Conservation (phyloP, 2,888 invertebrate genomes). For the Mimachlamys varia region DNA sequence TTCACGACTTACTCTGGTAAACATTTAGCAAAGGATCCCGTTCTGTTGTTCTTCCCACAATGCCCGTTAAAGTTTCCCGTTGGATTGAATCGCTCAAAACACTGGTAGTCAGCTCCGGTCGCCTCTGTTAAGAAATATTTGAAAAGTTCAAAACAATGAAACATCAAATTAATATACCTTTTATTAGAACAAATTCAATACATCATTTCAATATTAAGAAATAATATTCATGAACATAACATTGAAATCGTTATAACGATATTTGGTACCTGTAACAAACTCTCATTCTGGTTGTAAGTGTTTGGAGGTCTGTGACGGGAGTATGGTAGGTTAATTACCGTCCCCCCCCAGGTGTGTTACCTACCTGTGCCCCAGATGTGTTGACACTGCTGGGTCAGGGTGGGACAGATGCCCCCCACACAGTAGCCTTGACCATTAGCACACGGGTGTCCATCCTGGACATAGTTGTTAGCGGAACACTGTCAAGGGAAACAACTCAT, state of each 20-base stretch:
- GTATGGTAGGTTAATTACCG: too few relatives aligned
- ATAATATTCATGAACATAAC: too few relatives aligned
- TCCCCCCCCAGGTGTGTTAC: too few relatives aligned
- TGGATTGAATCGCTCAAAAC: slow-evolving; percentile 97
- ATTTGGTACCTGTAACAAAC: too few relatives aligned
- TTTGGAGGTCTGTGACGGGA: too few relatives aligned
- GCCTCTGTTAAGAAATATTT: slow-evolving; percentile 83
- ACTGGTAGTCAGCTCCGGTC: slow-evolving; percentile 91
- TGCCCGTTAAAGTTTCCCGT: slow-evolving; percentile 97
- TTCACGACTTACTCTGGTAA: slow-evolving; percentile 88
- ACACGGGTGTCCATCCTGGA: slow-evolving; percentile 96
- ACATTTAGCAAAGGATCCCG: slow-evolving; percentile 88
- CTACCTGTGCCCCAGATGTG: slow-evolving; percentile 94
- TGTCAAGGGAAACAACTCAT: slow-evolving; percentile 78
- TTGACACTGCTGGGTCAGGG: slow-evolving; percentile 93
- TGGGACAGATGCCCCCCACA: slow-evolving; percentile 95
- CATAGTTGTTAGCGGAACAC: slow-evolving; percentile 94
- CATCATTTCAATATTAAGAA: too few relatives aligned
- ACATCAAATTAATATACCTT: background rate
- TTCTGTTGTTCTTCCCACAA: slow-evolving; percentile 88
- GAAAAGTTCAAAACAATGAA: background rate
- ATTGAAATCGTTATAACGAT: too few relatives aligned
- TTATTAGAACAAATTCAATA: too few relatives aligned
- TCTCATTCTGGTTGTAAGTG: too few relatives aligned
- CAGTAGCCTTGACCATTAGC: slow-evolving; percentile 90